Base-by-base conservation (phyloP, 2,888 invertebrate genomes). In the Tenthredo notha region DNA sequence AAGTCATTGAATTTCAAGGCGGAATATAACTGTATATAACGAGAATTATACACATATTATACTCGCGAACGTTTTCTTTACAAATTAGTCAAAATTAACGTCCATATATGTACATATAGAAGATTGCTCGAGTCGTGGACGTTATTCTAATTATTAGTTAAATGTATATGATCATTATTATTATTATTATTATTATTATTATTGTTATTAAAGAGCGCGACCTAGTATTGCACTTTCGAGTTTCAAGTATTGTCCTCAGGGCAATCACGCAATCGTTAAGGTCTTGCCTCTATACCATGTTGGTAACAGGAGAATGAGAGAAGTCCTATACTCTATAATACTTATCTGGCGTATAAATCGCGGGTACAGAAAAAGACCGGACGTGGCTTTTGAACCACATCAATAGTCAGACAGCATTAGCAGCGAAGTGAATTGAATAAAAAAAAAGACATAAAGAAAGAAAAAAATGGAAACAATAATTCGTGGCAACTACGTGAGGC, bases 331-430 rank as follows among this genome's bases (percentile, higher is more conserved):
- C 40, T 40, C 18, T 70, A 33, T 29, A 18, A 70, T 70, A 33
- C 70, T 21, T 72, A 72, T 72, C 43, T 74, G 12, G 40, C 29
- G 18, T 74, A 74, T 25, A 43, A 74, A 74, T 74, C 74, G 43
- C 43, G 43, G 43, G 21, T 12, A 74, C 43, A 21, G 43, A 70
- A 70, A 4, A 74, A n/a, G 5, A 67, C 74, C 74, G 74, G 40
- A 74, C 74, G 40, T 74, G 74, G 74, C 25, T 74, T 74, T 67
- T 67, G 67, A 67, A 67, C 67, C 67, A 18, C 7, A 18, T 67
- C 67, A 33, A 67, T 67, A 33, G 29, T 33, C 67, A 25, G 25
- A 33, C n/a, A n/a, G 21, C n/a, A 43, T 77, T 33, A 33, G 33
- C 29, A n/a, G 12, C 47, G 25, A 75, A 47, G n/a, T 15, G n/a